Conservation (phyloP, 2,888 invertebrate genomes). For the Drosophila anceps region DNA sequence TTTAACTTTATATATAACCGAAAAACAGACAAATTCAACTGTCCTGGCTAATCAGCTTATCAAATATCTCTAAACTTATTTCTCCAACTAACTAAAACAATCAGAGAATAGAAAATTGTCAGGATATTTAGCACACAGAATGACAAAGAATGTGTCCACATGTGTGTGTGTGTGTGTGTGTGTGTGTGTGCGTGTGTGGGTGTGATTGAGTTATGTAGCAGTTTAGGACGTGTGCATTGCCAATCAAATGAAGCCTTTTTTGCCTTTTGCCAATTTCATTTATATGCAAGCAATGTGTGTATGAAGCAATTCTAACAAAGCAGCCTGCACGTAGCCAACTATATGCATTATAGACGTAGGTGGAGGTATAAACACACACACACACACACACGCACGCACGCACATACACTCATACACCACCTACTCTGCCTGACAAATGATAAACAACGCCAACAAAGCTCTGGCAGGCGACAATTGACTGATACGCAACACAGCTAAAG, state of each 20-base stretch:
- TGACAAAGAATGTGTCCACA: not conserved
- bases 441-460: conserved; percentile 21
- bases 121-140: not conserved
- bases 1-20: no score
- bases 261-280: conserved; percentile 55
- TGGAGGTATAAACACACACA: conserved; percentile 5
- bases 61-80: not conserved
- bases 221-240: conserved; percentile 52
- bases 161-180: conserved; percentile 6
- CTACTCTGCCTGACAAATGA: conserved; percentile 14
- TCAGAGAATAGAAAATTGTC: not conserved
- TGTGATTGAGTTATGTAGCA: conserved; percentile 23
- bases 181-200: conserved; percentile 1
- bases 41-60: not conserved
- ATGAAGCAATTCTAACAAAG: conserved; percentile 48
- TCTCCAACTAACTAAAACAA: not conserved
- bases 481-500: not conserved
- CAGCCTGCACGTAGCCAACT: conserved; percentile 56
- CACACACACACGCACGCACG: not conserved
- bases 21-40: not conserved
- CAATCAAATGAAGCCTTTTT: conserved; percentile 68
- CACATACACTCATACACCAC: not conserved
- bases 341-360: conserved; percentile 59
- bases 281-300: conserved; percentile 63
- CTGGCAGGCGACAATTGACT: conserved; percentile 25